Conservation (phyloP, 92 coral and sea anemone species). For the Palythoa grandiflora region DNA sequence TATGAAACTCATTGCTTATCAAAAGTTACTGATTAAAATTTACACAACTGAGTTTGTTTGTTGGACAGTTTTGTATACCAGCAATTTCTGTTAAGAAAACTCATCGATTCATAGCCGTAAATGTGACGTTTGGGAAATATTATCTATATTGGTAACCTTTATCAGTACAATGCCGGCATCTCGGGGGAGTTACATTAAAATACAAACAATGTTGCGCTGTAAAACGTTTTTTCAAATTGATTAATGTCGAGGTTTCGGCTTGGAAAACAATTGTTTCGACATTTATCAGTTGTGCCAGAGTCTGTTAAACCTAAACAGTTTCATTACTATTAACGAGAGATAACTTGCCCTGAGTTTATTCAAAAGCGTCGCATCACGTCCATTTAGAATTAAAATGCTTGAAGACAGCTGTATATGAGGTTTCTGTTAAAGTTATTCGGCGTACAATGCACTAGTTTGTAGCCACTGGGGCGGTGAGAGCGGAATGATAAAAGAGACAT, state of each 20-base stretch:
- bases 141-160: conserved; percentile 32
- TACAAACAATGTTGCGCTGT: not conserved
- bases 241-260: not conserved
- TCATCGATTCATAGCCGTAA: conserved; percentile 9
- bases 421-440: not conserved
- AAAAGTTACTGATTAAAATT: not conserved
- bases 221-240: not conserved
- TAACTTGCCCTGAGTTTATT: not conserved
- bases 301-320: not conserved
- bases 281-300: not conserved
- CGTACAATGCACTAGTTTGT: conserved; percentile 1
- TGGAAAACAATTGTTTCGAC: not conserved
- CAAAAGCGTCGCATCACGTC: not conserved
- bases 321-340: not conserved
- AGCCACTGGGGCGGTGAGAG: conserved; percentile 31
- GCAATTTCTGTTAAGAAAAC: conserved; percentile 27
- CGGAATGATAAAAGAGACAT: conserved; percentile 25
- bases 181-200: conserved; percentile 12
- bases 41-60: not conserved
- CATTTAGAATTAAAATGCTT: not conserved
- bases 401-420: not conserved
- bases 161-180: conserved; percentile 11
- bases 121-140: conserved; percentile 22
- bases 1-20: no score
- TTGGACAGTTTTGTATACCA: not conserved